Evolutionary conservation across 2,113 vertebrate species (phyloP), one percentile per base, ranked within the genome.

Genomic region (Brienomyrus longianalis): DNA sequence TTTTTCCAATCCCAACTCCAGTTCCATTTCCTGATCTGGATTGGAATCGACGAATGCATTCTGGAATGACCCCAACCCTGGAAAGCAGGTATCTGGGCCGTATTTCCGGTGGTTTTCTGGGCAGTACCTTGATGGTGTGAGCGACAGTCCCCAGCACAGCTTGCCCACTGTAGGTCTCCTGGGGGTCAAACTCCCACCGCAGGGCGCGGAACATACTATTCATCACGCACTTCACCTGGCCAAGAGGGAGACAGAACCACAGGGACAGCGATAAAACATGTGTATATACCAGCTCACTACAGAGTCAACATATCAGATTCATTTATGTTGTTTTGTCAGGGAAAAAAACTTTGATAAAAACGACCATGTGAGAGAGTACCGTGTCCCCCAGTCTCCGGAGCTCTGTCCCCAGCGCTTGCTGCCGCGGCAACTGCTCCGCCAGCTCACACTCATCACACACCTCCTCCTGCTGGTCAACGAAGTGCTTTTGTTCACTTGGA

Each of bases 141-240:
- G 99, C 95, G 15, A 98, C 95, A 1, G 97, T 91, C 0, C 94
- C 94, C 62, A 99, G 95, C 50, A 99, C 95, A 0, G 93, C 93
- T 91, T 96, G 96, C 89, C 98, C 98, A 0, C 92, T 95, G 92
- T 99, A 99, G 0, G 94, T 95, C 56, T 98, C 97, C 0, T 94
- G 94, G 89, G 98, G 93, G 51, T 98, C 97, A 91, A 99, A 99
- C 92, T 99, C 96, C 9, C 95, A 95, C 21, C 98, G 92, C 86
- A 99, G 94, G 13, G 96, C 96, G 4, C 97, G 98, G 91, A 98
- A 99, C 1, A 99, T 98, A 0, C 96, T 95, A 1, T 99, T 99
- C 98, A 99, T 99, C 89, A 98, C 98, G 74, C 96, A 97, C 95
- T 99, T 99, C 27, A 99, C 97, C 98, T 84, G 99, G 94, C 0